These are phyloP conservation scores for Calliopum simillimum DNA, from an alignment of 2,888 invertebrate genomes.

Conservation along the genomic window DNA sequence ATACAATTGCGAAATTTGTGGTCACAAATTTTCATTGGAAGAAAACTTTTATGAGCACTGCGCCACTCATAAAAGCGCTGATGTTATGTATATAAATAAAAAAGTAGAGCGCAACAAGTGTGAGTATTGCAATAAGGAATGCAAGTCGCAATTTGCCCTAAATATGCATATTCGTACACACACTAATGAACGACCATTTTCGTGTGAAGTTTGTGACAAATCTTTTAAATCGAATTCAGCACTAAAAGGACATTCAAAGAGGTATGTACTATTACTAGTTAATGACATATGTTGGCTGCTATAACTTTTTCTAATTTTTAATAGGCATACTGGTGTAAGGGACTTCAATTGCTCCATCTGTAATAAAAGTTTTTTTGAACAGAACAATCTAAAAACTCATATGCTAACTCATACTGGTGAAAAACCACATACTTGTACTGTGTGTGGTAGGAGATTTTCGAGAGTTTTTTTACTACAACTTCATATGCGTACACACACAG, in stretches of 20 bases:
- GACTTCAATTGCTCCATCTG: constrained; percentile 50
- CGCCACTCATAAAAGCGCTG: constrained; percentile 23
- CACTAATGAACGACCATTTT: constrained; percentile 61
- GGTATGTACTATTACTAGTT: constrained; percentile 39
- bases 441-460: constrained; percentile 60
- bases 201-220: constrained; percentile 58
- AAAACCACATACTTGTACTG: constrained; percentile 57
- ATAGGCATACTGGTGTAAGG: constrained; percentile 49
- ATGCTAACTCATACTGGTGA: constrained; percentile 58
- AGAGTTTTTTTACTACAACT: constrained; percentile 66
- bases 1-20: constrained; percentile 44
- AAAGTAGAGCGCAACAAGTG: constrained; percentile 46
- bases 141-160: constrained; percentile 53
- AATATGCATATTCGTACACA: constrained; percentile 58
- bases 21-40: constrained; percentile 46
- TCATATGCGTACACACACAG: constrained; percentile 61
- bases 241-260: constrained; percentile 56
- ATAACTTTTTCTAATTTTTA: not conserved
- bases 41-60: constrained; percentile 39
- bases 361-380: constrained; percentile 56
- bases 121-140: constrained; percentile 51
- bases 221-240: constrained; percentile 61
- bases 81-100: not conserved
- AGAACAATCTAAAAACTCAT: constrained; percentile 44
- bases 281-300: not conserved